phyloP scores from a whole-genome alignment of 2,113 vertebrate species.

The Drymodes brunneopygia region DNA sequence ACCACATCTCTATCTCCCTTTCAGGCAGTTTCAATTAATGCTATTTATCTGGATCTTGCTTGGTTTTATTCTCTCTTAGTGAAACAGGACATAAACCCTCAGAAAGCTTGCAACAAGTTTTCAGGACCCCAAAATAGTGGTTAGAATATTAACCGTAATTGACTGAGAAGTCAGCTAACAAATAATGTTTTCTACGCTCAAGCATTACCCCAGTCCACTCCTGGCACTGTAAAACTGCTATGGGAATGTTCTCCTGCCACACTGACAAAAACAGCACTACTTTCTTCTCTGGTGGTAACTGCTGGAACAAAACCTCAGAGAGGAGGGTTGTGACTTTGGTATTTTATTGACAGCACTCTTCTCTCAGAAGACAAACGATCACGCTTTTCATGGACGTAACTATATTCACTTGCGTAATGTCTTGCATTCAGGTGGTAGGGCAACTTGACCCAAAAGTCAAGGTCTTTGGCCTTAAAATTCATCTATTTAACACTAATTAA shows the following conservation, averaged over 20 bases:
- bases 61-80: neutral
- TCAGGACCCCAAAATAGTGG: neutral
- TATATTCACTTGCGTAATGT: accelerated
- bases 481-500: neutral
- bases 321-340: accelerated
- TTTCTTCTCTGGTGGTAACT: neutral
- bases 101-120: neutral
- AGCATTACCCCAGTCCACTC: neutral
- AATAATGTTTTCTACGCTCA: neutral
- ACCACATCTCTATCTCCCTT: neutral
- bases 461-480: neutral
- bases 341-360: neutral
- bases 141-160: neutral
- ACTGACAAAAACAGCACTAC: neutral
- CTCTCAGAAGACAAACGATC: neutral
- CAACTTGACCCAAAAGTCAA: neutral
- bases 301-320: neutral
- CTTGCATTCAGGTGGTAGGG: neutral
- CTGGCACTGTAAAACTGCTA: neutral
- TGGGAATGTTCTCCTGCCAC: neutral
- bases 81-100: neutral
- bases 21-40: neutral
- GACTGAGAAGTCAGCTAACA: neutral
- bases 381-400: neutral
- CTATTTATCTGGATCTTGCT: neutral